Percentiles rank a stretch among this genome's conserved stretches.
phyloP scores from a whole-genome alignment of 2,888 invertebrate species.

The Meteorus colon region DNA sequence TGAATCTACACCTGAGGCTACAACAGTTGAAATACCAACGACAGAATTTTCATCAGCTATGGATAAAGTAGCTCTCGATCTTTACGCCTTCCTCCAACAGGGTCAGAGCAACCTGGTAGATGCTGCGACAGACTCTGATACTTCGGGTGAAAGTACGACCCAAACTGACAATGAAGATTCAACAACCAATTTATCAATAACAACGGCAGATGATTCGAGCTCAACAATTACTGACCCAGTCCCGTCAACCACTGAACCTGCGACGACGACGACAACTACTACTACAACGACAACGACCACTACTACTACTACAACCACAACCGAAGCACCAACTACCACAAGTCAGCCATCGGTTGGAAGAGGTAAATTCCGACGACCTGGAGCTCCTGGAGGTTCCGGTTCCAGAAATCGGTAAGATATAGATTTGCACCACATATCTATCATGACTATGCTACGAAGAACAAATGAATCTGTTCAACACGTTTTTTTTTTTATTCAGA shows the following conservation, averaged over 20 bases:
- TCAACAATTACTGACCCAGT: conserved; percentile 75
- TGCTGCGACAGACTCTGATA: conserved; percentile 75
- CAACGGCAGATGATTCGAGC: conserved; percentile 74
- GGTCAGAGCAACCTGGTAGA: conserved; percentile 75
- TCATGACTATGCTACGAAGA: neutral
- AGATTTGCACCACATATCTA: too few relatives aligned
- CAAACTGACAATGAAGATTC: conserved; percentile 67
- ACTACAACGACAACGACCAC: conserved; percentile 72
- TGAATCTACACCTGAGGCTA: conserved; percentile 50
- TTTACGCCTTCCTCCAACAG: conserved; percentile 85
- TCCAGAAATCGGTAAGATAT: conserved; percentile 58
- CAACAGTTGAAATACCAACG: conserved; percentile 75
- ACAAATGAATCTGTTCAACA: neutral
- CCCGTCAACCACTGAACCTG: conserved; percentile 73
- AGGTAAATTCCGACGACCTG: conserved; percentile 63
- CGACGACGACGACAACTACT: conserved; percentile 75
- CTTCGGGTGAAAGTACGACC: conserved; percentile 75
- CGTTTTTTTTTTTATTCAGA: conserved; percentile 47
- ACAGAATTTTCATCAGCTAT: conserved; percentile 80
- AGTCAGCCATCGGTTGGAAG: conserved; percentile 65
- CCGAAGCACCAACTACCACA: conserved; percentile 62
- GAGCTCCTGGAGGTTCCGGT: conserved; percentile 50
- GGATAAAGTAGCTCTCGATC: conserved; percentile 88
- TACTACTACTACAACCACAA: conserved; percentile 72
- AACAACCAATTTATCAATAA: conserved; percentile 68